phyloP scores from a whole-genome alignment of 2,113 vertebrate genomes.

The Rhagologus leucostigma region DNA sequence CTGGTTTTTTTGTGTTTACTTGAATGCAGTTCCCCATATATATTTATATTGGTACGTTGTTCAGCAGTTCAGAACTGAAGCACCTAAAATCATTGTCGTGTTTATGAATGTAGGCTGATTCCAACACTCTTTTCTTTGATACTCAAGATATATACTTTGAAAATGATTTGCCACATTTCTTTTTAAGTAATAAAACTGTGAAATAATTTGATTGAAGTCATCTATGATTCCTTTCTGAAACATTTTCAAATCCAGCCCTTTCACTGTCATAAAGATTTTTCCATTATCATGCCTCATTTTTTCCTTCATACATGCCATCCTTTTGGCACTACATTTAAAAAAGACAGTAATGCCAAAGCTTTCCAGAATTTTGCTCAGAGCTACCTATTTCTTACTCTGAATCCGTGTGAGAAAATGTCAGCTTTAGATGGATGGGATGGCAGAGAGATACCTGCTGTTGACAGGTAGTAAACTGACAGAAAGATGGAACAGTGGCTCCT shows the following conservation, averaged over 20 bases:
- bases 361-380: neutral
- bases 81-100: neutral
- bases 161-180: neutral
- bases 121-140: neutral
- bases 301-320: neutral
- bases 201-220: neutral
- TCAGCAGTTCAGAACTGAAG: neutral
- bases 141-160: neutral
- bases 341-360: neutral
- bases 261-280: neutral
- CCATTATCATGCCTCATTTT: neutral
- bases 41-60: neutral
- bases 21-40: neutral
- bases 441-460: neutral
- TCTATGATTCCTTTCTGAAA: neutral
- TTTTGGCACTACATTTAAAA: neutral
- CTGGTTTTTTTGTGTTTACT: neutral
- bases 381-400: neutral
- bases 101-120: neutral
- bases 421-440: neutral
- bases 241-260: neutral
- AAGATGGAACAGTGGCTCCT: neutral
- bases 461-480: neutral
- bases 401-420: neutral
- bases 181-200: neutral